Percentiles rank a stretch among this genome's conserved stretches.
Conservation (phyloP, 2,113 vertebrate genomes). For the Peromyscus leucopus region DNA sequence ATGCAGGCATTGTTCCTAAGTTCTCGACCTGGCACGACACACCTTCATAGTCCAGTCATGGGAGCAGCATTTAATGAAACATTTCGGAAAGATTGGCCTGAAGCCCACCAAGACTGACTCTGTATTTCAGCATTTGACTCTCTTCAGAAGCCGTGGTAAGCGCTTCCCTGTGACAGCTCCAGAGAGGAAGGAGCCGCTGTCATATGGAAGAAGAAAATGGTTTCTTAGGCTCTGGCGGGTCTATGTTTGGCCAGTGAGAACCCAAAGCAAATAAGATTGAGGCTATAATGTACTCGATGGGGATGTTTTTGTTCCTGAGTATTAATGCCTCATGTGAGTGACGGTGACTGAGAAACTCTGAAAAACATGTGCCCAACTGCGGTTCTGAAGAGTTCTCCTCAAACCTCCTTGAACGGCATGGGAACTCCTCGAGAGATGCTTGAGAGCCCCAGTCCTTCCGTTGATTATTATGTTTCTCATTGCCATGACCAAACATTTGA, state of each 20-base stretch:
- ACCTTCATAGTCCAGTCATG: not conserved
- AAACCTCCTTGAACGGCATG: not conserved
- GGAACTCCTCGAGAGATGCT: not conserved
- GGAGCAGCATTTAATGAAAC: not conserved
- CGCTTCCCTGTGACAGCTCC: not conserved
- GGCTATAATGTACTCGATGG: not conserved
- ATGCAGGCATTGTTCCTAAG: not conserved
- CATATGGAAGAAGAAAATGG: not conserved
- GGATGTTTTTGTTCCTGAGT: conserved; percentile 6
- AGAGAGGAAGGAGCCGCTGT: not conserved
- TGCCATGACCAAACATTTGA: not conserved
- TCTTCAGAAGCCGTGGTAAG: not conserved
- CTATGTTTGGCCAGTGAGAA: not conserved
- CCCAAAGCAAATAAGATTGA: not conserved
- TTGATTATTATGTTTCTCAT: not conserved
- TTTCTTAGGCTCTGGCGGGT: not conserved
- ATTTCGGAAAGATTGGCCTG: not conserved
- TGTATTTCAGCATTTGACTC: not conserved
- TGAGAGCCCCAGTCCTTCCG: not conserved
- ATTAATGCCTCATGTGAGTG: rapidly evolving
- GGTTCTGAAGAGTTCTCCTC: not conserved
- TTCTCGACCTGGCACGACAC: too few species aligned
- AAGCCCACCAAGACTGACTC: not conserved
- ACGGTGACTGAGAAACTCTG: not conserved
- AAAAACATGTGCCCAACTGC: not conserved